phyloP scores from a whole-genome alignment of 2,888 invertebrate genomes.

The Lepidonotus clava region DNA sequence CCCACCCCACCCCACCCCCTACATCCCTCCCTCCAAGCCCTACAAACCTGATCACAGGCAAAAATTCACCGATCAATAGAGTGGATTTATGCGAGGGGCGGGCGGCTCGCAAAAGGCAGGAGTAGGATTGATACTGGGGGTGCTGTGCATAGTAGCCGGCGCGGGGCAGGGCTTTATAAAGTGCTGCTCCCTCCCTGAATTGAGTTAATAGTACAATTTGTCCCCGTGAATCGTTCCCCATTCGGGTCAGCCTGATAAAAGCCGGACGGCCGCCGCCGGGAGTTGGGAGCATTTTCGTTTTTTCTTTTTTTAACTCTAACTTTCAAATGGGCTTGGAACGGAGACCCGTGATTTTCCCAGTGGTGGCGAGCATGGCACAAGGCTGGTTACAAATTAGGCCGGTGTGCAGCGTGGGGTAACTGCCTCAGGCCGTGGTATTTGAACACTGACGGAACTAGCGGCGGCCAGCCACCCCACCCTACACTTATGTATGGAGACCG shows the following conservation, averaged over 20 bases:
- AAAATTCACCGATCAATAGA: background rate
- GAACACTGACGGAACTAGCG: too few species aligned
- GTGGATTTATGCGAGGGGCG: background rate
- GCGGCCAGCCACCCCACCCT: too few species aligned
- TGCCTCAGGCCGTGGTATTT: too few species aligned
- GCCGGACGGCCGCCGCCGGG: background rate
- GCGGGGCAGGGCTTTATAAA: background rate
- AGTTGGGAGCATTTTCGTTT: background rate
- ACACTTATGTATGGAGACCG: too few species aligned
- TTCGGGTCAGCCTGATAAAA: background rate
- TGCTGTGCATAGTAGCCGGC: too few species aligned
- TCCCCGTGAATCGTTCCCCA: background rate
- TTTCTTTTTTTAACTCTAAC: too few species aligned
- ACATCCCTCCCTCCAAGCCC: background rate
- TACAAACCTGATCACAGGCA: background rate
- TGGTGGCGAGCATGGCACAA: too few species aligned
- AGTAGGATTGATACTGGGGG: too few species aligned
- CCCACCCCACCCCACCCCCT: background rate
- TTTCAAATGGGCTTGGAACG: background rate
- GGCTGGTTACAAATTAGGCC: too few species aligned
- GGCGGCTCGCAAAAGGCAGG: background rate
- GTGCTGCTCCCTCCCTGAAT: background rate
- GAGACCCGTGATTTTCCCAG: background rate
- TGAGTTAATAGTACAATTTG: conserved; percentile 28
- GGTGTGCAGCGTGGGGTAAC: too few species aligned